Percentiles rank a stretch among this genome's conserved stretches.
Conservation (phyloP, 1,140 invertebrate genomes). For the Meloidogyne exigua region DNA sequence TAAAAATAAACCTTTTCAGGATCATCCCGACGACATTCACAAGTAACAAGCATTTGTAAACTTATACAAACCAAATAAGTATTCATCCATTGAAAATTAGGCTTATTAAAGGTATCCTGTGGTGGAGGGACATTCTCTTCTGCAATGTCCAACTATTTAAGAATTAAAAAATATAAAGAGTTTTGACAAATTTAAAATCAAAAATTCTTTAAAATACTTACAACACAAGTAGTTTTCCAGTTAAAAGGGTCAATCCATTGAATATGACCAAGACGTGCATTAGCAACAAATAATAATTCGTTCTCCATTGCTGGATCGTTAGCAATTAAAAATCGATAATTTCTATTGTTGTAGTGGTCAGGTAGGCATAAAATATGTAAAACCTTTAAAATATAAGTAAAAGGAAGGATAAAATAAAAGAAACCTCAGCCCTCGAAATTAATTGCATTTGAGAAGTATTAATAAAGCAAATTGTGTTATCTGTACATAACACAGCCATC, state of each 20-base stretch:
- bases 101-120: constrained; percentile 32
- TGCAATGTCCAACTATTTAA: constrained; percentile 36
- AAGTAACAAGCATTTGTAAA: constrained; percentile 35
- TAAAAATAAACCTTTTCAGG: constrained; percentile 27
- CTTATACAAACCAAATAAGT: constrained; percentile 28
- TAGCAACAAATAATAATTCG: constrained; percentile 30
- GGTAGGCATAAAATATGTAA: neutral
- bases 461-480: constrained; percentile 39
- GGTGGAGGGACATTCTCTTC: constrained; percentile 41
- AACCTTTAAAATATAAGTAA: neutral
- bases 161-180: constrained; percentile 11
- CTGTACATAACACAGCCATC: constrained; percentile 27
- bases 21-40: constrained; percentile 25
- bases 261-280: constrained; percentile 31
- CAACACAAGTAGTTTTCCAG: constrained; percentile 37
- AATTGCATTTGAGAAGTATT: constrained; percentile 18
- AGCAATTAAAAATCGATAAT: constrained; percentile 21
- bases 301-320: constrained; percentile 18
- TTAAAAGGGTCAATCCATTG: constrained; percentile 46
- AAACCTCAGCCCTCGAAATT: constrained; percentile 11
- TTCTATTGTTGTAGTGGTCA: neutral
- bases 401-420: neutral
- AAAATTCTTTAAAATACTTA: constrained; percentile 33
- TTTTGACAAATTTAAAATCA: constrained; percentile 5
- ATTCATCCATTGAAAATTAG: constrained; percentile 38